Evolutionary conservation across 1,140 invertebrate genomes (phyloP).

Genomic region (Dreissena rostriformis): DNA sequence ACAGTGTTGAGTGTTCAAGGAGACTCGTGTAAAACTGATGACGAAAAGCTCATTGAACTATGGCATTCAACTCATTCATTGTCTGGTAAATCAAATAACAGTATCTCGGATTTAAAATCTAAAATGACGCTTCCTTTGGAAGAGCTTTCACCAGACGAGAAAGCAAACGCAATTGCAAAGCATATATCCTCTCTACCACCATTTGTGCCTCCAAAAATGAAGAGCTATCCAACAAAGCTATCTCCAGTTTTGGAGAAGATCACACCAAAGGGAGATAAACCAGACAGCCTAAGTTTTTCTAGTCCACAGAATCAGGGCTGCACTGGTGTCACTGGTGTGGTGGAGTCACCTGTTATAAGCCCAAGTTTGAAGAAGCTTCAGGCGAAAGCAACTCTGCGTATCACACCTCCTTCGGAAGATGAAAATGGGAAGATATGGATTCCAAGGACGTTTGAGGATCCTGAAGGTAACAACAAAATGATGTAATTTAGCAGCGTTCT

Average conservation of each 20-base stretch:
- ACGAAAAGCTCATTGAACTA: slow-evolving; percentile 77
- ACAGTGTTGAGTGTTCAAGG: slow-evolving; percentile 71
- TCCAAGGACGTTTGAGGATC: slow-evolving; percentile 55
- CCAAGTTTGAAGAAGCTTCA: slow-evolving; percentile 62
- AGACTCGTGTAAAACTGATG: slow-evolving; percentile 74
- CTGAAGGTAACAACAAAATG: slow-evolving; percentile 7
- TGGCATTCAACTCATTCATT: slow-evolving; percentile 55
- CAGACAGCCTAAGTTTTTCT: slow-evolving; percentile 11
- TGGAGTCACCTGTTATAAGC: slow-evolving; percentile 35
- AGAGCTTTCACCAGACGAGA: slow-evolving; percentile 66
- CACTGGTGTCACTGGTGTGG: neutral
- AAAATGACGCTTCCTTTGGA: slow-evolving; percentile 53
- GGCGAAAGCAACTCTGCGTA: slow-evolving; percentile 66
- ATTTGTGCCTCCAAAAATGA: slow-evolving; percentile 76
- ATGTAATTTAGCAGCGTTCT: neutral
- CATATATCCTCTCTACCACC: slow-evolving; percentile 72
- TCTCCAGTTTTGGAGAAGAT: slow-evolving; percentile 73
- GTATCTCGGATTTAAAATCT: slow-evolving; percentile 56
- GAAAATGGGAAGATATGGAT: slow-evolving; percentile 71
- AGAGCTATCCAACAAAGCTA: slow-evolving; percentile 65
- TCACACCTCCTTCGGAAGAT: slow-evolving; percentile 64
- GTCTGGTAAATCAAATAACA: slow-evolving; percentile 34
- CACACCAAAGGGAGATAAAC: slow-evolving; percentile 55
- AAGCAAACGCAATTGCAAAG: slow-evolving; percentile 72
- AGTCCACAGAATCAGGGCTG: neutral